Evolutionary conservation across 2,797 vertebrate species (phyloP).

Genomic region (Schizopygopsis pylzovi): DNA sequence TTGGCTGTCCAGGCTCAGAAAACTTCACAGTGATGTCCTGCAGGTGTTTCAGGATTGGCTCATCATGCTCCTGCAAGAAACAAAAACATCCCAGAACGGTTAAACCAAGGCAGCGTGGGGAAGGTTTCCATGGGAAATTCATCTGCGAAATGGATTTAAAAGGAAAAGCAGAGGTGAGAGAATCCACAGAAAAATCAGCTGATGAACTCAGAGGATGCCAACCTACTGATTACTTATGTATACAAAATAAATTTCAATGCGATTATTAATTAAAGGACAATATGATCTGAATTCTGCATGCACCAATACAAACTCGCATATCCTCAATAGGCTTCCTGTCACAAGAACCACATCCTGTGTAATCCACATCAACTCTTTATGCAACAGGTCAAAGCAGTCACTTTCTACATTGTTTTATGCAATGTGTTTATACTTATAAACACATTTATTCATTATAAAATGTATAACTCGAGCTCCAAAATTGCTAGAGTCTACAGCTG

Average conservation of each 20-base stretch:
- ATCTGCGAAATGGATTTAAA: no score
- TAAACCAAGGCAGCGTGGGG: not conserved
- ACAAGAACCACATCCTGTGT: slow-evolving; percentile 18
- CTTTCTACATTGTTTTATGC: not conserved
- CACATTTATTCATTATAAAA: not conserved
- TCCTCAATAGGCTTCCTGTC: not conserved
- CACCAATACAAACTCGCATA: not conserved
- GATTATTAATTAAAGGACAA: not conserved
- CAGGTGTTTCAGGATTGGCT: slow-evolving; percentile 94
- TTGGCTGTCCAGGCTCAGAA: slow-evolving; percentile 91
- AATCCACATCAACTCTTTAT: not conserved
- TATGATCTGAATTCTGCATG: not conserved
- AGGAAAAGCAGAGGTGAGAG: not conserved
- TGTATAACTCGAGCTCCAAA: not conserved
- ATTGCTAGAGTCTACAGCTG: not conserved
- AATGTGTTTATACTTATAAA: not conserved
- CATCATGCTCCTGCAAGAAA: slow-evolving; percentile 88
- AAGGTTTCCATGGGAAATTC: not conserved
- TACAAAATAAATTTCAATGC: not conserved
- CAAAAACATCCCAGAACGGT: not conserved
- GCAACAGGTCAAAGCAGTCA: not conserved
- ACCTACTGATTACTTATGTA: not conserved
- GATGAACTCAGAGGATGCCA: not conserved
- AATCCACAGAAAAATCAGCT: not conserved
- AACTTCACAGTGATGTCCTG: slow-evolving; percentile 96